Base-by-base conservation (phyloP, 2,888 invertebrate species). In the Drosophila multiciliata region DNA sequence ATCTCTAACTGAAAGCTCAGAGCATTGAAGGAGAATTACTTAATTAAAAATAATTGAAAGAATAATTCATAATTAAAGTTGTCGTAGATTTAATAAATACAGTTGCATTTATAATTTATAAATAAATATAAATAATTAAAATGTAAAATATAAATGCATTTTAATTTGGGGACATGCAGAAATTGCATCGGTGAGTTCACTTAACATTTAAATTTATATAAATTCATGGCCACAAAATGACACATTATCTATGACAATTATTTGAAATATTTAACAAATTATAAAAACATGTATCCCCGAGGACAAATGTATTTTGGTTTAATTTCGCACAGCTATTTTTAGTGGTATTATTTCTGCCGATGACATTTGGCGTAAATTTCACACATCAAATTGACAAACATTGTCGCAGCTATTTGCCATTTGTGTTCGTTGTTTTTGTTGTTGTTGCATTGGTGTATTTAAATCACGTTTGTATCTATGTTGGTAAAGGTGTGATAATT, bases 401-500 rank as follows among this genome's bases (percentile, higher is more conserved):
- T 26, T 57, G 45, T 40, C 48, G 32, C 12, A n/a, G 61, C 45
- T 53, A 61, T 29, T 29, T 29, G 29, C 29, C 29, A 6, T 29
- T 29, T 29, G 29, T 29, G 0, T 6, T 29, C 1, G 29, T 29
- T 5, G 29, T 29, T 29, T 29, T 23, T n/a, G 42, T 49, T 49
- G 40, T 17, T 66, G 23, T 23, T 50, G 48, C 29, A 54, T 35
- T 38, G 61, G 42, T 23, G 3, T 45, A 45, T 42, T 9, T 29
- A 45, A 55, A 61, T 75, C 77, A 78, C 80, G 73, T 61, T 38
- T 20, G 50, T 65, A 42, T 26, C 11, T 11, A 15, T 7, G 26
- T 49, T 3, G 50, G 11, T 35, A 35, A 48, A 77, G 74, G 83
- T 76, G 80, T 75, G 74, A 78, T 83, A 82, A 88, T 86, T 83